Base-by-base conservation (phyloP, 2,113 vertebrate genomes). In the Conger conger region DNA sequence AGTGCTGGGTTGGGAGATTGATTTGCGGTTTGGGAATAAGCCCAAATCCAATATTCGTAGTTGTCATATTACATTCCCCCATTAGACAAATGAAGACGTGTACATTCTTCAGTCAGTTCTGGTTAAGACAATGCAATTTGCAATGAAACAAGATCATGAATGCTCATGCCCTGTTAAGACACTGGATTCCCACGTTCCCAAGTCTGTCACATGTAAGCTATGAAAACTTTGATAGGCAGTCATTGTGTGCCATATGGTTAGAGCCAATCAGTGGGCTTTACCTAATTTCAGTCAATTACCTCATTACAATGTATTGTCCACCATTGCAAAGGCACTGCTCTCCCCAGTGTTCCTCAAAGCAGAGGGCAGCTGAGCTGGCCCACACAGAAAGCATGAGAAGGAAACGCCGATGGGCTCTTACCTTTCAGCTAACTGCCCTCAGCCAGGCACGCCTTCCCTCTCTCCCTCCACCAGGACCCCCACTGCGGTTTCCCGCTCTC, bases 341-440 rank as follows among this genome's bases (percentile, higher is more conserved):
- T 73, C 37, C 57, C 82, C 27, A 40, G 18, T 57, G 36, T 82
- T 40, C 18, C 35, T 20, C 8, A 23, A 17, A 37, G 81, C 30
- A 3, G 82, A 76, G 42, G 15, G 17, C 13, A 68, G 20, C 4
- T 7, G 27, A 50, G 76, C 40, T 37, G 4, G 4, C 9, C 50
- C 37, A 27, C 27, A 37, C 37, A 37, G 68, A 77, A 36, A 76
- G 68, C 9, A 37, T 6, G 54, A 80, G 6, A 60, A 60, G 15
- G 35, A 79, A 82, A 23, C 37, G 37, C 53, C 60, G 20, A 42
- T 37, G 8, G 45, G 63, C 80, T 77, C 84, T 85, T 85, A 85
- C 84, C 84, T 86, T 35, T 76, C 80, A 54, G 63, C 8, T 77
- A 13, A 40, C 79, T 76, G 84, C 63, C 83, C 42, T 79, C 38